phyloP scores from a whole-genome alignment of 2,797 vertebrate genomes.

The Gadopsis bispinosus region DNA sequence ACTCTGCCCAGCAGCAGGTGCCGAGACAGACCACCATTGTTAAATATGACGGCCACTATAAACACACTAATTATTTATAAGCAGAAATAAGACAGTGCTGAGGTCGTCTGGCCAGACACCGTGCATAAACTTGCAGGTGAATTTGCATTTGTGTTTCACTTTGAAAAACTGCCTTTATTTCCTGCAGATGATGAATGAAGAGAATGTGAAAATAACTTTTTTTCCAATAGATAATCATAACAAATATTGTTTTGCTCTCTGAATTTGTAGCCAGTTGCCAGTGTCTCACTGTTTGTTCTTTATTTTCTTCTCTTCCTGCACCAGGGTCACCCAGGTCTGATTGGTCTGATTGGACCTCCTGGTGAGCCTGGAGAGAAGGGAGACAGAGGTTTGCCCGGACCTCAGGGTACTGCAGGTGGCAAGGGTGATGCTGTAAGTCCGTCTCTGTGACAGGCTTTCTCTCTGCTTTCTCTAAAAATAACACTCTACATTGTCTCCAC shows the following conservation, averaged over 20 bases:
- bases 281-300: conserved; percentile 8
- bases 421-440: conserved; percentile 94
- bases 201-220: conserved; percentile 14
- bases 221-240: conserved; percentile 21
- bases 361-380: conserved; percentile 90
- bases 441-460: not conserved
- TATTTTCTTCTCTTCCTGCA: not conserved
- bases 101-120: conserved; percentile 4
- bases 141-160: conserved; percentile 52
- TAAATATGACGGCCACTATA: conserved; percentile 65
- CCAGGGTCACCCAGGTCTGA: conserved; percentile 89
- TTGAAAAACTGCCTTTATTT: conserved; percentile 17
- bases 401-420: conserved; percentile 89
- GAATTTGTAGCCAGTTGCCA: not conserved
- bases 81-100: conserved; percentile 35
- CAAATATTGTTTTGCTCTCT: conserved; percentile 22
- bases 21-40: conserved; percentile 57
- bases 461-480: not conserved
- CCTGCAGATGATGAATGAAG: conserved; percentile 15
- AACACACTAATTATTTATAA: conserved; percentile 70
- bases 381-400: conserved; percentile 94
- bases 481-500: not conserved
- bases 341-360: conserved; percentile 88
- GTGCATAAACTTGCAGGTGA: conserved; percentile 31
- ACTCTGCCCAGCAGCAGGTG: conserved; percentile 67